phyloP scores from a whole-genome alignment of 2,113 vertebrate species.

The Sylvia atricapilla region DNA sequence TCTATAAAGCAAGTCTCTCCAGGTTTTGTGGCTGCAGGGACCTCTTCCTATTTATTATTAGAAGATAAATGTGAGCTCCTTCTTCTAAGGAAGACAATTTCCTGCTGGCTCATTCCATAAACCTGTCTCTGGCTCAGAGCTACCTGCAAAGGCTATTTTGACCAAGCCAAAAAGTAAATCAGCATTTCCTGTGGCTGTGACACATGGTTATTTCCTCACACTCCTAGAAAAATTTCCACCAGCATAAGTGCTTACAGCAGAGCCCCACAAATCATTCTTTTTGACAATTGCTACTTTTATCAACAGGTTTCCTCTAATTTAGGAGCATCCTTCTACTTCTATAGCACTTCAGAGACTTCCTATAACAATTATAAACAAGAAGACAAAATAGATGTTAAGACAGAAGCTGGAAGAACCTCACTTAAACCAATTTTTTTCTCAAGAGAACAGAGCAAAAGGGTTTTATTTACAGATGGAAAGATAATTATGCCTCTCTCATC shows the following conservation, averaged over 20 bases:
- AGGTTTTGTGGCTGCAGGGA: background rate
- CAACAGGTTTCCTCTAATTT: conserved; percentile 20
- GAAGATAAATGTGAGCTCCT: background rate
- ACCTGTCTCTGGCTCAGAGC: background rate
- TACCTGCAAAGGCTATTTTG: background rate
- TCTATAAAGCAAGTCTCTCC: background rate
- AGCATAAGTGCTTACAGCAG: background rate
- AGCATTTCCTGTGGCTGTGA: conserved; percentile 48
- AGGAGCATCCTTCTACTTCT: conserved; percentile 23
- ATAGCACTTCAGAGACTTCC: conserved; percentile 21
- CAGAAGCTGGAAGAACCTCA: background rate
- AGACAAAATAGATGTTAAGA: background rate
- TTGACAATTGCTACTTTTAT: background rate
- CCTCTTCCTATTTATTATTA: conserved; percentile 14
- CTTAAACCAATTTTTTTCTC: background rate
- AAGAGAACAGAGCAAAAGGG: background rate
- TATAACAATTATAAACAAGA: background rate
- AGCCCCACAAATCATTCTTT: background rate
- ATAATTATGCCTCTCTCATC: background rate
- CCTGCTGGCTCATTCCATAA: conserved; percentile 9
- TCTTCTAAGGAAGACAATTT: background rate
- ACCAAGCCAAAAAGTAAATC: conserved; percentile 26
- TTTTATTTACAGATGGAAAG: background rate
- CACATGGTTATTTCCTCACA: background rate
- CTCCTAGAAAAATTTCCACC: conserved; percentile 20